These are phyloP conservation scores for Linnaemya vulpina DNA, from an alignment of 2,888 invertebrate species.

Conservation along the genomic window DNA sequence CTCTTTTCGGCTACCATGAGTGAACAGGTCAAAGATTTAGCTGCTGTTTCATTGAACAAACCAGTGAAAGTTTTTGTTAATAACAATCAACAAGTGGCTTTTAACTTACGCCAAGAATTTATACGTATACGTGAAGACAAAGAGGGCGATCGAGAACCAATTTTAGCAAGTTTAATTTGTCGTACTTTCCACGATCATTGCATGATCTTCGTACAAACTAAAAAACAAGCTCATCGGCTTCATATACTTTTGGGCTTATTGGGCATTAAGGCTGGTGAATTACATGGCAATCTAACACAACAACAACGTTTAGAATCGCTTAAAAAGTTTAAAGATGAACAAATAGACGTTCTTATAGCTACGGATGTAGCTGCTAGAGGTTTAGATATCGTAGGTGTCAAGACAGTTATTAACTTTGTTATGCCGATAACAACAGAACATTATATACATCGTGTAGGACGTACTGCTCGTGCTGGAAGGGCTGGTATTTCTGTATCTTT, in stretches of 20 bases:
- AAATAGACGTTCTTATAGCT: conserved; percentile 93
- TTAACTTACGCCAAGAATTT: conserved; percentile 98
- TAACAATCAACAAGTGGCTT: conserved; percentile 97
- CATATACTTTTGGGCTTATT: conserved; percentile 95
- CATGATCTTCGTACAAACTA: conserved; percentile 98
- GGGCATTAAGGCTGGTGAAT: conserved; percentile 92
- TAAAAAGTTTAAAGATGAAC: conserved; percentile 93
- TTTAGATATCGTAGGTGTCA: conserved; percentile 97
- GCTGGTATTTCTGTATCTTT: conserved; percentile 97
- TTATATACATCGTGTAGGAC: conserved; percentile 97
- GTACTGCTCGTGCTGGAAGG: conserved; percentile 97
- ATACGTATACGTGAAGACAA: conserved; percentile 94
- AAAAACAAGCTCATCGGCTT: conserved; percentile 96
- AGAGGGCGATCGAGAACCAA: conserved; percentile 95
- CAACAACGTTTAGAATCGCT: conserved; percentile 95
- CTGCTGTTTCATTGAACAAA: conserved; percentile 94
- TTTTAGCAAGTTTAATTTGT: conserved; percentile 91
- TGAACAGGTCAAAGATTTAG: conserved; percentile 98
- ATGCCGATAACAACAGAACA: conserved; percentile 97
- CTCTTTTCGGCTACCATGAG: conserved; percentile 99
- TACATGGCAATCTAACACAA: conserved; percentile 98
- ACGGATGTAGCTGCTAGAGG: conserved; percentile 97
- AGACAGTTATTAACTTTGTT: conserved; percentile 98
- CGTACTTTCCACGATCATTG: conserved; percentile 95
- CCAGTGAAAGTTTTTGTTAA: conserved; percentile 98